These are phyloP conservation scores for Fratercula arctica DNA, from an alignment of 2,797 vertebrate genomes.

Conservation along the genomic window DNA sequence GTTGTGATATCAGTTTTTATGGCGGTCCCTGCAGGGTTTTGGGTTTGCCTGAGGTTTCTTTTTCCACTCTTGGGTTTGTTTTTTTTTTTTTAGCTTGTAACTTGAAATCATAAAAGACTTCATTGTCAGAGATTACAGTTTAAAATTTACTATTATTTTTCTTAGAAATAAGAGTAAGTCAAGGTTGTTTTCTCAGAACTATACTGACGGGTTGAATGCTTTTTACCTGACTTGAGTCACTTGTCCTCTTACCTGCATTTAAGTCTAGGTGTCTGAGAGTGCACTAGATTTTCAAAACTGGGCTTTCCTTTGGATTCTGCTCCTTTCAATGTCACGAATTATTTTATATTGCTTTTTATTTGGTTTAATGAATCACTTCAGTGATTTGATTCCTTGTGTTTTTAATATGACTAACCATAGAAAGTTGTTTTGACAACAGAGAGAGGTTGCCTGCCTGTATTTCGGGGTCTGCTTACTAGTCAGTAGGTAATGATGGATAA, in stretches of 20 bases:
- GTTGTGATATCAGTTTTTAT: background rate
- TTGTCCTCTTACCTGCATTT: background rate
- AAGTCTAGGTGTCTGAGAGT: background rate
- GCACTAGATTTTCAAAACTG: background rate
- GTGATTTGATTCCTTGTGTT: background rate
- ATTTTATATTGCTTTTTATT: background rate
- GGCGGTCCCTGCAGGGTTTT: background rate
- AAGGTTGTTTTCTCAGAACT: background rate
- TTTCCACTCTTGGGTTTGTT: background rate
- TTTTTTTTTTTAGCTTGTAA: background rate
- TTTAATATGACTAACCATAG: background rate
- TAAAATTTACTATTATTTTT: background rate
- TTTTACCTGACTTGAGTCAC: background rate
- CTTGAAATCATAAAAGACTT: background rate
- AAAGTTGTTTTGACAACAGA: background rate
- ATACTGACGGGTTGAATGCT: background rate
- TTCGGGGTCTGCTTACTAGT: background rate
- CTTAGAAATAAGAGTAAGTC: background rate
- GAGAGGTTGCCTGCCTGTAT: background rate
- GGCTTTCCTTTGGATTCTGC: background rate
- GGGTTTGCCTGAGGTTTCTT: background rate
- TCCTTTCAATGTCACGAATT: background rate
- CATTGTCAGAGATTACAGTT: background rate
- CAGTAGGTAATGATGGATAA: background rate
- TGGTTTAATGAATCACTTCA: fast-evolving